These are phyloP conservation scores for Muscicapa striata DNA, from an alignment of 2,797 vertebrate species.

Conservation along the genomic window DNA sequence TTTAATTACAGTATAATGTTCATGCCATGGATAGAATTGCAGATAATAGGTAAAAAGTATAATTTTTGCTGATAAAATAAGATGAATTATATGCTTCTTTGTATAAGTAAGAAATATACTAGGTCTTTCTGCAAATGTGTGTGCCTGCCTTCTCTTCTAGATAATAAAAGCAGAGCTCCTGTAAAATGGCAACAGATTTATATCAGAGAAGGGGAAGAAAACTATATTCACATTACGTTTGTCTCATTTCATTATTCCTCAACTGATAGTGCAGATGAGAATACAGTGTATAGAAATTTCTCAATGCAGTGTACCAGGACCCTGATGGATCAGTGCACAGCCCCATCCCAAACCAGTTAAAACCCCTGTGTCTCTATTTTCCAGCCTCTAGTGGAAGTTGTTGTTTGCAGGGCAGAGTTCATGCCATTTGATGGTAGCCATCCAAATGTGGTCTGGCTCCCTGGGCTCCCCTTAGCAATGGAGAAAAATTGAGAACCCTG, in stretches of 20 bases:
- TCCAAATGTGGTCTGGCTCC: neutral
- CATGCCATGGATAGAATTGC: conserved; percentile 10
- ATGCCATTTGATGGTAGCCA: neutral
- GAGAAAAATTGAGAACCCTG: neutral
- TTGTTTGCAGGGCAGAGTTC: neutral
- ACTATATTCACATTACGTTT: neutral
- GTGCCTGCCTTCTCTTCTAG: neutral
- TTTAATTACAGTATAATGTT: conserved; percentile 48
- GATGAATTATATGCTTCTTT: neutral
- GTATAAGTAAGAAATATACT: neutral
- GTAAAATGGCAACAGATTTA: neutral
- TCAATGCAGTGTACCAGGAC: neutral
- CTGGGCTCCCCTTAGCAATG: neutral
- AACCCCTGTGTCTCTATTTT: neutral
- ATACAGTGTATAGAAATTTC: neutral
- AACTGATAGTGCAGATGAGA: neutral
- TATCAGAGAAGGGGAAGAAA: neutral
- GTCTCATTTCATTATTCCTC: neutral
- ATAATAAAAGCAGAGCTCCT: neutral
- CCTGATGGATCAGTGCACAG: neutral
- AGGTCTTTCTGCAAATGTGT: neutral
- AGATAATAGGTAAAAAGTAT: conserved; percentile 1
- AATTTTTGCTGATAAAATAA: conserved; percentile 44
- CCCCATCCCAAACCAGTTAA: neutral
- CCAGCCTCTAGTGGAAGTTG: neutral